Base-by-base conservation (phyloP, 2,888 invertebrate species). In the Orthosia incerta region DNA sequence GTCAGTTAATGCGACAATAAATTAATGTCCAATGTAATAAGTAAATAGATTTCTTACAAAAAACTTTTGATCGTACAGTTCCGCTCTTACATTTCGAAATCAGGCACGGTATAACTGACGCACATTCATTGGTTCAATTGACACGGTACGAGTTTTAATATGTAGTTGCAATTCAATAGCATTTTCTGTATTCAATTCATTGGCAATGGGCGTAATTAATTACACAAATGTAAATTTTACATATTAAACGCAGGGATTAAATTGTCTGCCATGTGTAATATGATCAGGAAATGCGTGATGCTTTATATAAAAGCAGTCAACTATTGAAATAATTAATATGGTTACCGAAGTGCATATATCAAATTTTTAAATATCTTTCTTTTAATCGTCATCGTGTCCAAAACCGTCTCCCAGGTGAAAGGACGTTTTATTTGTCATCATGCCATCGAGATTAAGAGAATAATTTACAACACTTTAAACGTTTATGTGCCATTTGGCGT, bases 1-100 rank as follows among this genome's bases (percentile, higher is more conserved):
- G 90, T 89, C 92, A 89, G 91, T 94, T 90, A 93, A 94, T 93
- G 93, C 92, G 95, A 95, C 95, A 94, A 92, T 94, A 94, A 92
- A 94, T 94, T 95, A 93, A 94, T 93, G 93, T 92, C 91, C 89
- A 90, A 93, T 92, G 90, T 92, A 94, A 92, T 93, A 93, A 93
- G 89, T 92, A 90, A 92, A 94, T 92, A 91, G 89, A 92, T 92
- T 92, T 89, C 86, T 89, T 88, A 85, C 80, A 86, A 87, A 90
- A 83, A 88, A 82, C 76, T 82, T 79, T 79, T 79, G 82, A 83
- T 79, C 79, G 74, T 76, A 88, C 80, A 87, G 86, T 86, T 84
- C 86, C 85, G 84, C 86, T 87, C 81, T 84, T 85, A 80, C 72
- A 82, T 91, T 91, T 88, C 85, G 86, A 88, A 90, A 90, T 80